These are phyloP conservation scores for Amblyjoppa proteus DNA, from an alignment of 2,888 invertebrate species.

Conservation along the genomic window DNA sequence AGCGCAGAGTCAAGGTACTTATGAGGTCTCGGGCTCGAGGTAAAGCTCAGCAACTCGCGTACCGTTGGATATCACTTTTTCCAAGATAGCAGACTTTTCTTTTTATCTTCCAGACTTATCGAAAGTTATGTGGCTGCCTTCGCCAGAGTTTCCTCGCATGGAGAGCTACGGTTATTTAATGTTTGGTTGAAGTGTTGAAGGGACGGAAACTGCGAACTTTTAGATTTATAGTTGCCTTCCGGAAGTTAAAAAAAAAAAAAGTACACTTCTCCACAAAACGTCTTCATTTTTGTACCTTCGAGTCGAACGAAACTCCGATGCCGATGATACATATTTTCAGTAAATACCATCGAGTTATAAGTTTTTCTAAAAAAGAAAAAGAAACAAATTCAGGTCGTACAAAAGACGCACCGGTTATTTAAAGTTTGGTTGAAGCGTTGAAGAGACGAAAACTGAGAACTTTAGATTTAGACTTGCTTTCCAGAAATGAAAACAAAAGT, in stretches of 20 bases:
- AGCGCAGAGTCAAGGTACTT: constrained; percentile 15
- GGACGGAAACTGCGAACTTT: constrained; percentile 9
- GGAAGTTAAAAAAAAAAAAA: not conserved
- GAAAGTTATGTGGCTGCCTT: constrained; percentile 7
- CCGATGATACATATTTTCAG: not conserved
- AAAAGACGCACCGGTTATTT: not conserved
- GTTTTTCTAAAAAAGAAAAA: too few species aligned
- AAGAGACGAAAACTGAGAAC: not conserved
- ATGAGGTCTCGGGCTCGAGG: constrained; percentile 17
- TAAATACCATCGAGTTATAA: not conserved
- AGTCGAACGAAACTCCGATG: not conserved
- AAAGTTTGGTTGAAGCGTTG: not conserved
- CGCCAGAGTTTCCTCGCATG: constrained; percentile 1
- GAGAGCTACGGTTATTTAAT: constrained; percentile 24
- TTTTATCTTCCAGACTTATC: constrained; percentile 19
- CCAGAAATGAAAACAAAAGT: not conserved
- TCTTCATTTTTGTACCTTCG: not conserved
- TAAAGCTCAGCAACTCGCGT: constrained; percentile 9
- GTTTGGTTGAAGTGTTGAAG: constrained; percentile 8
- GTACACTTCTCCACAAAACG: not conserved
- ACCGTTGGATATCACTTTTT: constrained; percentile 23
- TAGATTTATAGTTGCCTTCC: not conserved
- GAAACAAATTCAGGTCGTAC: not conserved
- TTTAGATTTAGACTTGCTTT: not conserved
- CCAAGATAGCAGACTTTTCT: constrained; percentile 15